These are phyloP conservation scores for Calephelis nemesis DNA, from an alignment of 1,140 invertebrate species.

Conservation along the genomic window DNA sequence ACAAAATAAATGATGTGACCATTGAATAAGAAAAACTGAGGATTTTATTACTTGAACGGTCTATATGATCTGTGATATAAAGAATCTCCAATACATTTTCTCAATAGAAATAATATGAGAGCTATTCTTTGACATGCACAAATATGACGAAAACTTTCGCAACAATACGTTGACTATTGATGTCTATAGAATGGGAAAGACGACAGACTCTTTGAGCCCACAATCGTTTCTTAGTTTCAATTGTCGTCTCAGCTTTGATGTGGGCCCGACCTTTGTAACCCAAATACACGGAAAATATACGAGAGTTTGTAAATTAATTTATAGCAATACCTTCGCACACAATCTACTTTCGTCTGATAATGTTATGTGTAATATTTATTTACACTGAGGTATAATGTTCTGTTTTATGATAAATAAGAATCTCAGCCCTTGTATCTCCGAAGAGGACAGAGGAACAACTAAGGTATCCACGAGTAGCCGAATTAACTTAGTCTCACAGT, in stretches of 20 bases:
- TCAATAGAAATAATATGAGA: no score
- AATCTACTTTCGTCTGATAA: neutral
- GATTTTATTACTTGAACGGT: no score
- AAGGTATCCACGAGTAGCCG: no score
- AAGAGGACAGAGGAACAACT: no score
- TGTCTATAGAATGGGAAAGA: neutral
- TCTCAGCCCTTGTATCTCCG: no score
- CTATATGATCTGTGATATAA: no score
- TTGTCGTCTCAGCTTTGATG: conserved; percentile 13
- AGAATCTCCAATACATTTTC: no score
- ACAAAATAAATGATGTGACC: no score
- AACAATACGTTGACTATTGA: conserved; percentile 11
- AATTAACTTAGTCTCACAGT: no score
- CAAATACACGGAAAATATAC: conserved; percentile 2
- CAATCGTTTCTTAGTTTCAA: conserved; percentile 6
- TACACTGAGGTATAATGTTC: no score
- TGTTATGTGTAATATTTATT: neutral
- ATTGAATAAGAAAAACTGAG: no score
- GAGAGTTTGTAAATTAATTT: neutral
- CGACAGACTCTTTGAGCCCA: conserved; percentile 4
- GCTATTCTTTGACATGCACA: conserved; percentile 2
- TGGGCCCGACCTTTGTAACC: conserved; percentile 3
- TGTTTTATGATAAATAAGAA: no score
- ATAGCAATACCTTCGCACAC: neutral
- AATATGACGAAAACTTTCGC: neutral